phyloP scores from a whole-genome alignment of 2,113 vertebrate genomes.

The Junco hyemalis region DNA sequence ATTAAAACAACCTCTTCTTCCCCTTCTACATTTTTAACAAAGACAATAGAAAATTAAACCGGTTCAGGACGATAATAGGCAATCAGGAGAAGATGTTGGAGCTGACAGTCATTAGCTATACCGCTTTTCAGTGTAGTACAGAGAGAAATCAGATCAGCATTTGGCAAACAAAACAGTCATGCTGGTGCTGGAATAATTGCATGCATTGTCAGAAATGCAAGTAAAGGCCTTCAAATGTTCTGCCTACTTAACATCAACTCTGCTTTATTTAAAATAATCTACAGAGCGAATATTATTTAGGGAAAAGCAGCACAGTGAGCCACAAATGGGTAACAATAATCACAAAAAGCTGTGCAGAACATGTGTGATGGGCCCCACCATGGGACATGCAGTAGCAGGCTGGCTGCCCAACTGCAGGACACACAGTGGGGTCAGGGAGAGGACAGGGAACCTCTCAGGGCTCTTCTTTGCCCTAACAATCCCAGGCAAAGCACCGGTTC shows the following conservation, averaged over 20 bases:
- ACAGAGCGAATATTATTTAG: neutral
- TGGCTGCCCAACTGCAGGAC: neutral
- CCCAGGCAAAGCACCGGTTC: neutral
- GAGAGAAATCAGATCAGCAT: neutral
- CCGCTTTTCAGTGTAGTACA: neutral
- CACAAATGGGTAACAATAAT: neutral
- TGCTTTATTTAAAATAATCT: neutral
- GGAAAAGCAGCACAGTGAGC: neutral
- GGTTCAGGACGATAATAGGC: constrained; percentile 1
- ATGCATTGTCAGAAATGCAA: neutral
- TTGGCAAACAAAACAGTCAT: neutral
- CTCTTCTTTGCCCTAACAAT: neutral
- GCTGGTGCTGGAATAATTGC: neutral
- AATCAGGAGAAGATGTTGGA: neutral
- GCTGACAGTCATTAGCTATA: neutral
- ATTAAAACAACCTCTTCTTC: neutral
- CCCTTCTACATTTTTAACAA: constrained; percentile 3
- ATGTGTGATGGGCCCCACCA: accelerated
- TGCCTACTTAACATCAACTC: neutral
- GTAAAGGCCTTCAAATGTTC: neutral
- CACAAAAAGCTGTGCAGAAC: neutral
- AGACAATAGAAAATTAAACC: constrained; percentile 1
- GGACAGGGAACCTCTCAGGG: neutral
- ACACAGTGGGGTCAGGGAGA: no score
- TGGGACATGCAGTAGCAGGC: neutral